Base-by-base conservation (phyloP, 1,140 invertebrate genomes). In the Eubasilissa regina region DNA sequence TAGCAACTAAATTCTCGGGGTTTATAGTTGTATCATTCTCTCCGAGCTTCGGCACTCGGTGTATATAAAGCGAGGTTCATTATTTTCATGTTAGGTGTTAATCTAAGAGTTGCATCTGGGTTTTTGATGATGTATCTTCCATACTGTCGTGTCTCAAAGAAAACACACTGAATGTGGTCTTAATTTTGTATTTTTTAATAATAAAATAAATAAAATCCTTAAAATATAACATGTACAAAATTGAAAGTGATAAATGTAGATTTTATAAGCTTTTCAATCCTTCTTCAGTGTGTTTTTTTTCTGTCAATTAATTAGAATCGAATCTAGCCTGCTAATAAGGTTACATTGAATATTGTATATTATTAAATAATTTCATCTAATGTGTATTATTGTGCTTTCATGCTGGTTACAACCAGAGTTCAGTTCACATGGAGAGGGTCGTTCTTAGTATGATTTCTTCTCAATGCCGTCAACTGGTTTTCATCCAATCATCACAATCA, bases 101-200 rank as follows among this genome's bases (percentile, higher is more conserved):
- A 74, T 55, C 1, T 74, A 74, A 74, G 53, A 55, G 56, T 44
- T 56, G 48, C 4, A 21, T 70, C 66, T 55, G 25, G 25, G 25
- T 74, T 55, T 74, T 15, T 74, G 43, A 74, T 56, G 13, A 74
- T 74, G 44, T 56, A 56, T 74, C 68, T 74, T 55, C 51, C 21
- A 55, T 74, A 74, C 43, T 56, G 53, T 17, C 21, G 15, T 72
- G 51, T 51, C 66, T 70, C 70, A 58, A 74, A 74, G 70, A 47
- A 74, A 74, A 74, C 70, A 74, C 70, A 74, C 35, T 74, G 70
- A 74, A 74, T 56, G 53, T 56, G 53, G 51, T 43, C 19, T 43
- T 74, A 55, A 74, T 74, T 74, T 74, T 74, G 70, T 74, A 74
- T 55, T 74, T 74, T 74, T 74, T 74, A 74, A 74, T 74, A 74